These are phyloP conservation scores for Crenichthys baileyi DNA, from an alignment of 2,797 vertebrate species.

Conservation along the genomic window DNA sequence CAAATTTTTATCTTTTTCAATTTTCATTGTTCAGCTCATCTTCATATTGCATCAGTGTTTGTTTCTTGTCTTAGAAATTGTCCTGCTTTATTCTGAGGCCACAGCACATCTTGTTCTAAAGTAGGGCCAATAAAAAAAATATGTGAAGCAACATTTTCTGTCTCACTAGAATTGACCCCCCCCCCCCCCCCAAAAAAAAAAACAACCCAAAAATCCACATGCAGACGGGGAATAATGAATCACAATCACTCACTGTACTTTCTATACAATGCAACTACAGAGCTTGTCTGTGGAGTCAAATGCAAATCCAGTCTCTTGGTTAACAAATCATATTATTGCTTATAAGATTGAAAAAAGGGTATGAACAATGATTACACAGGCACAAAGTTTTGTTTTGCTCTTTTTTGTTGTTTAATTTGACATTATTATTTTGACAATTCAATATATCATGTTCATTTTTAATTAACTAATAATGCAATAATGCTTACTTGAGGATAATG, in stretches of 20 bases:
- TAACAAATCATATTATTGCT: not conserved
- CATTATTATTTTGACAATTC: not conserved
- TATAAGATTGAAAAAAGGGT: not conserved
- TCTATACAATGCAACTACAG: conserved; percentile 30
- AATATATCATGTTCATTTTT: not conserved
- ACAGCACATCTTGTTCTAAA: conserved; percentile 41
- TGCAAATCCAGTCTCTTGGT: not conserved
- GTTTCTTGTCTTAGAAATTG: conserved; percentile 47
- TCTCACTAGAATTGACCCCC: conserved; percentile 21
- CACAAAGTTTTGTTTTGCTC: not conserved
- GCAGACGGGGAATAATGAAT: conserved; percentile 40
- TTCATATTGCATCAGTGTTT: conserved; percentile 53
- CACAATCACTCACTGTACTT: conserved; percentile 29
- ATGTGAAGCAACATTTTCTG: conserved; percentile 43
- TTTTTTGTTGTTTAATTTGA: not conserved
- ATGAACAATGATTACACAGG: not conserved
- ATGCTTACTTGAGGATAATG: not conserved
- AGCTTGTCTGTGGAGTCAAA: not conserved
- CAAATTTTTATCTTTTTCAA: conserved; percentile 9
- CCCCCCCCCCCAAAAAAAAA: not conserved
- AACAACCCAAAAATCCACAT: not conserved
- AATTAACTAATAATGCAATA: not conserved
- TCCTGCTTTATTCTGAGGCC: conserved; percentile 47
- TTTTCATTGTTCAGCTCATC: conserved; percentile 13
- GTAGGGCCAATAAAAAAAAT: conserved; percentile 46